Evolutionary conservation across 2,113 vertebrate genomes (phyloP), one percentile per base, ranked within the genome.

Genomic region (Urocynchramus pylzowi): DNA sequence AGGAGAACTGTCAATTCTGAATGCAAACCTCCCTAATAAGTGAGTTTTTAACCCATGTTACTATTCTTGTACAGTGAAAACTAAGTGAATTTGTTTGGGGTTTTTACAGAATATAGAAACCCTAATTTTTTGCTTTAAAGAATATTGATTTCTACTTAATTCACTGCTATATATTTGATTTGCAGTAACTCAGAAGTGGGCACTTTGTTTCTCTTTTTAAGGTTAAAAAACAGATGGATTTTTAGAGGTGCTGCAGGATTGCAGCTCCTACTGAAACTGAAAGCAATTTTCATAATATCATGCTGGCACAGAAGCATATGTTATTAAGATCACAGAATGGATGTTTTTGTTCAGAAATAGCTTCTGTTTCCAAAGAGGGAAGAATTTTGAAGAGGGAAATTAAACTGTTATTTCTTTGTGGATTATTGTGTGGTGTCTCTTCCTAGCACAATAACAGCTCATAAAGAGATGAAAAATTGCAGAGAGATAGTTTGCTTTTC

Each of bases 301-400:
- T 57, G 41, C 84, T 95, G 76, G 52, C 49, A 84, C 56, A 67
- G 50, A 74, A 71, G 14, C 76, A 86, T 90, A 73, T 83, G 85
- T 78, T 93, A 86, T 93, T 90, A 92, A 80, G 86, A 89, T 92
- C 80, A 83, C 49, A 92, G 73, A 96, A 88, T 86, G 63, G 26
- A 86, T 93, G 89, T 93, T 77, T 42, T 63, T 93, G 42, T 93
- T 94, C 65, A 89, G 77, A 94, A 95, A 93, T 87, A 95, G 67
- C 30, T 79, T 84, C 35, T 9, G 4, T 71, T 94, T 54, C 60
- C 74, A 87, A 89, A 94, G 53, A 95, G 20, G 19, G n/a, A 84
- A 93, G 68, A 74, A 87, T 77, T 68, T 84, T 42, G 56, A 95
- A 63, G 35, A 80, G 16, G 16, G 15, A 96, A 95, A 84, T 87